Base-by-base conservation (phyloP, 2,888 invertebrate genomes). In the Platycnemis pennipes region DNA sequence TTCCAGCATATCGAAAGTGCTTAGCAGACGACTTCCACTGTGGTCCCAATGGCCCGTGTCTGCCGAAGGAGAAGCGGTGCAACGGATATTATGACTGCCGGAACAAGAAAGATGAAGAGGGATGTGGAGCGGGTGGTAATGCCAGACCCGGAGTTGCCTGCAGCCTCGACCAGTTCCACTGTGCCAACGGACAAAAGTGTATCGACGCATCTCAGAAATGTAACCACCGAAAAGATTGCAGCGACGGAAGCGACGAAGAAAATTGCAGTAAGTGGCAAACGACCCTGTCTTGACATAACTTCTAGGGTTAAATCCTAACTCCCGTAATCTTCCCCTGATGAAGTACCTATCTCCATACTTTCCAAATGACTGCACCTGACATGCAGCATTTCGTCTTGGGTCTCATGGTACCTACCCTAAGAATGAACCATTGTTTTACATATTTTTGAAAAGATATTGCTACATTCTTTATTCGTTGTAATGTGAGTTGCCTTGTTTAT, bases 51-150 rank as follows among this genome's bases (percentile, higher is more conserved):
- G 98, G 98, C 42, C 98, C 98, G 44, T 99, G 99, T 96, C 98
- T 99, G 96, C 98, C 98, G 91, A 98, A 98, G 96, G 98, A 98
- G 95, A 99, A 99, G 96, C 98, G 98, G 96, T 99, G 99, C 96
- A 99, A 99, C 96, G 99, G 99, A 96, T 98, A 98, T 96, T 98
- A 98, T 96, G 99, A 99, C 96, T 99, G 99, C 96, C 97, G 99
- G 94, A 98, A 98, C 95, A 98, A 98, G 56, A 97, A 97, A 95
- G 99, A 99, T 96, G 99, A 99, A 96, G 97, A 98, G 95, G 98
- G 97, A 94, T 99, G 99, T 96, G 97, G 97, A 1, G 97, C 97
- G 69, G 94, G 95, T 63, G 96, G 97, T 22, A 95, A 95, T 53
- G 95, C 96, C 26, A 97, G 98, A 85, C 95, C 95, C 49, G 95